phyloP scores from a whole-genome alignment of 2,797 vertebrate species.

The Zenarchopterus dispar region DNA sequence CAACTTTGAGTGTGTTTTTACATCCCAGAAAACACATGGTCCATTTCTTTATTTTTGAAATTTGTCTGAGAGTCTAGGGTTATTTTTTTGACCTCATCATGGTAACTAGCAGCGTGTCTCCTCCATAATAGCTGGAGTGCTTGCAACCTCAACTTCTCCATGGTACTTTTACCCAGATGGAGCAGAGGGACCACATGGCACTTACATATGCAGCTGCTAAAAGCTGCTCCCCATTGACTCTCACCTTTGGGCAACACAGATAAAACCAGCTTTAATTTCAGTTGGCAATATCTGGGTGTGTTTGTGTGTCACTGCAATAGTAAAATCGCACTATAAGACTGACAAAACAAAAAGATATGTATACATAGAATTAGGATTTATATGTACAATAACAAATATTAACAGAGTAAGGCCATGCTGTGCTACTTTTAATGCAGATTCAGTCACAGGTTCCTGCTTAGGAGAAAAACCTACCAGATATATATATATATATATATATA shows the following conservation, averaged over 20 bases:
- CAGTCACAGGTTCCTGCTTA: no score
- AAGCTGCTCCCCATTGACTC: slow-evolving; percentile 71
- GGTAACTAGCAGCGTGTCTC: slow-evolving; percentile 40
- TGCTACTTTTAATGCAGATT: no score
- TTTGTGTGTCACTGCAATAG: slow-evolving; percentile 31
- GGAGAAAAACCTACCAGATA: no score
- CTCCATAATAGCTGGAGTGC: slow-evolving; percentile 52
- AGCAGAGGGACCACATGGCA: slow-evolving; percentile 49
- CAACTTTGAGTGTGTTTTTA: not conserved
- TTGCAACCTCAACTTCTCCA: slow-evolving; percentile 59
- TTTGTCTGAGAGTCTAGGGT: slow-evolving; percentile 19
- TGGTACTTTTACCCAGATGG: slow-evolving; percentile 61
- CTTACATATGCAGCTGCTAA: slow-evolving; percentile 73
- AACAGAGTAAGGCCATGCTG: no score
- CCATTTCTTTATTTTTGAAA: slow-evolving; percentile 19
- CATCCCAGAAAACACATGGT: not conserved
- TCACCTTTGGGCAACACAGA: slow-evolving; percentile 71
- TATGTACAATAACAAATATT: no score
- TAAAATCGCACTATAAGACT: slow-evolving; percentile 11
- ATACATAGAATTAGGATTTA: slow-evolving; percentile 6
- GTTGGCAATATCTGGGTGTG: slow-evolving; percentile 20
- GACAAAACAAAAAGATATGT: slow-evolving; percentile 14
- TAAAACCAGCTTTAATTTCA: slow-evolving; percentile 64
- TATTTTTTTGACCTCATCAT: slow-evolving; percentile 39
- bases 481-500: not conserved